Evolutionary conservation across 2,113 vertebrate species (phyloP), one percentile per base, ranked within the genome.

Genomic region (Synodontis membranacea): DNA sequence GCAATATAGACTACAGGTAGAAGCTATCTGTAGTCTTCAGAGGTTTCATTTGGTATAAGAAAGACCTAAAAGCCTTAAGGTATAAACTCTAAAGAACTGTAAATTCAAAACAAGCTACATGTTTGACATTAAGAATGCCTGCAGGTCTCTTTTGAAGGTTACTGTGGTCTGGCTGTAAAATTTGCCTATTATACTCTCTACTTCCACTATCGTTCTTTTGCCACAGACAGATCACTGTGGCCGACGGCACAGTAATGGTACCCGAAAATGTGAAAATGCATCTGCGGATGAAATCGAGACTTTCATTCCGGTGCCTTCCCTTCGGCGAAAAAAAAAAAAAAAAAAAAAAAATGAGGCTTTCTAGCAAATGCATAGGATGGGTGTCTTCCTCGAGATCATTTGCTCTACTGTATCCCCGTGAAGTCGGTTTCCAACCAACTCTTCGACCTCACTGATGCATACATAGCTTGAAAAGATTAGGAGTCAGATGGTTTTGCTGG

Each of bases 91-190:
- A n/a, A 70, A 64, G 21, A 68, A 31, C 39, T 10, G 23, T 70
- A 56, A 80, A 80, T 86, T 86, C 28, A 86, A 78, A 86, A 85
- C 62, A 44, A 52, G 52, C 74, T 64, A 15, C 60, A 62, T 28
- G 52, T 79, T 21, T 83, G 79, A 72, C 68, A 28, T 58, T 78
- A 46, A 78, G 21, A 60, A 56, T 21, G 39, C 64, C 44, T 72
- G 56, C 62, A 80, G 81, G n/a, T n/a, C 60, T 54, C 15, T 39
- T 80, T 60, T 86, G 81, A 86, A 89, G 82, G 85, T 86, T 84
- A 84, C 60, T 21, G 62, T 86, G 64, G 21, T 60, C 39, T 28
- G 8, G 25, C 48, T 34, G 31, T 56, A 37, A 56, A 84, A 70
- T 66, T 28, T 56, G 3, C 37, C 44, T 52, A 56, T 78, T 64